A percentile compares a stretch with the other conserved stretches of the same genome.
These are phyloP conservation scores for Barnardius zonarius DNA, from an alignment of 2,113 vertebrate genomes.

Conservation along the genomic window DNA sequence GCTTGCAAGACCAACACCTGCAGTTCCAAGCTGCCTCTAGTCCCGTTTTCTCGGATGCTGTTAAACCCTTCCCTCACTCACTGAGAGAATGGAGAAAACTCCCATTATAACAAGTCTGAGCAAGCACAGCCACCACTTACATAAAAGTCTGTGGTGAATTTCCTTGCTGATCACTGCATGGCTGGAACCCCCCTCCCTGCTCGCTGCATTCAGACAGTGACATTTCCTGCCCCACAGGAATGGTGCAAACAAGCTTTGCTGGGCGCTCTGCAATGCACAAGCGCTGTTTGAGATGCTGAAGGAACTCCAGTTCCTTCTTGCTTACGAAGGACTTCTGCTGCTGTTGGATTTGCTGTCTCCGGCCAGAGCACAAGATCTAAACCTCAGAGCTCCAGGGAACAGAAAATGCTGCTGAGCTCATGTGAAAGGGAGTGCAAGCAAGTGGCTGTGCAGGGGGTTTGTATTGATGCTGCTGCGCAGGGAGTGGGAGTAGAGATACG, in stretches of 20 bases:
- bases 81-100: not conserved
- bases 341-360: not conserved
- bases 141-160: not conserved
- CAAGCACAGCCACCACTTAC: not conserved
- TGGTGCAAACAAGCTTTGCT: not conserved
- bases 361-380: not conserved
- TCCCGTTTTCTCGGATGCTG: not conserved
- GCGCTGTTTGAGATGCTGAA: not conserved
- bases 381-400: not conserved
- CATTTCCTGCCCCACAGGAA: not conserved
- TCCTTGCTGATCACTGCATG: not conserved
- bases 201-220: rapidly evolving
- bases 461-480: not conserved
- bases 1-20: not conserved
- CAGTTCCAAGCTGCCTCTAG: not conserved
- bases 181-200: not conserved
- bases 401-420: not conserved
- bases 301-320: not conserved
- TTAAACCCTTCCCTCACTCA: not conserved
- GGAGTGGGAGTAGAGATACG: not conserved
- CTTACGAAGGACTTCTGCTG: not conserved
- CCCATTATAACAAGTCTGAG: not conserved
- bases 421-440: not conserved
- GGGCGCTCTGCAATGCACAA: not conserved
- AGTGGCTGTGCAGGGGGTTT: not conserved